phyloP scores from a whole-genome alignment of 2,888 invertebrate genomes.

The Caenorhabditis becei region DNA sequence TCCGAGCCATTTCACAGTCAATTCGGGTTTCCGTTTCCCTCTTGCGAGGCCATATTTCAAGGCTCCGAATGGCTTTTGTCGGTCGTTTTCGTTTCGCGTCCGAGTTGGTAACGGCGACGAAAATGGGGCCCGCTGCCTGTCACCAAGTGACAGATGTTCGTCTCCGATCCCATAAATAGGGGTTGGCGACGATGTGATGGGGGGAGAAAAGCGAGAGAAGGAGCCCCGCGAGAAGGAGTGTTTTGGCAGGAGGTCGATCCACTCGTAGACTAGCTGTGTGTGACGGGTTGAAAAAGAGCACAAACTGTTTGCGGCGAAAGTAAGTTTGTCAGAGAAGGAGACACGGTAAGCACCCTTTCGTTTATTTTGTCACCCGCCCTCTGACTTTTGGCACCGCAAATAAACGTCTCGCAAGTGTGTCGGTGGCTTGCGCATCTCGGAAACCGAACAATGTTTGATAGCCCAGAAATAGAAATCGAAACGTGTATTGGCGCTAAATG shows the following conservation, averaged over 20 bases:
- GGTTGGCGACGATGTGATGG: slow-evolving; percentile 14
- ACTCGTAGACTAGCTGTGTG: slow-evolving; percentile 4
- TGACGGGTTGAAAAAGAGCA: background rate
- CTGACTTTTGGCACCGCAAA: slow-evolving; percentile 52
- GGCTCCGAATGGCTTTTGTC: slow-evolving; percentile 34
- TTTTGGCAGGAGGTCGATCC: slow-evolving; percentile 33
- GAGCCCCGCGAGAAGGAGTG: slow-evolving; percentile 18
- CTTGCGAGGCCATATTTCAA: slow-evolving; percentile 30
- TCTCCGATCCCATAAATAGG: slow-evolving; percentile 49
- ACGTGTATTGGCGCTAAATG: slow-evolving; percentile 5
- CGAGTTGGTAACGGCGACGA: slow-evolving; percentile 39
- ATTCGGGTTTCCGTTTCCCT: slow-evolving; percentile 8
- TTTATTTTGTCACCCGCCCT: slow-evolving; percentile 39
- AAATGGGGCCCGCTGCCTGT: slow-evolving; percentile 27
- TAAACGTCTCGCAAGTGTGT: slow-evolving; percentile 44
- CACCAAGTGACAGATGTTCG: slow-evolving; percentile 57
- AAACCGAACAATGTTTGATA: slow-evolving; percentile 54
- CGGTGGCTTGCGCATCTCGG: slow-evolving; percentile 34
- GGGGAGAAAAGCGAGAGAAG: background rate
- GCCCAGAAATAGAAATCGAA: slow-evolving; percentile 44
- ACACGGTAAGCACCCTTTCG: slow-evolving; percentile 33
- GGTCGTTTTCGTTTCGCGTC: slow-evolving; percentile 43
- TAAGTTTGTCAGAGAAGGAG: background rate
- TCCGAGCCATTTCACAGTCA: slow-evolving; percentile 15
- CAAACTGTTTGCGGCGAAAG: slow-evolving; percentile 13